phyloP scores from a whole-genome alignment of 1,140 invertebrate genomes.

The Meloidogyne hapla region DNA sequence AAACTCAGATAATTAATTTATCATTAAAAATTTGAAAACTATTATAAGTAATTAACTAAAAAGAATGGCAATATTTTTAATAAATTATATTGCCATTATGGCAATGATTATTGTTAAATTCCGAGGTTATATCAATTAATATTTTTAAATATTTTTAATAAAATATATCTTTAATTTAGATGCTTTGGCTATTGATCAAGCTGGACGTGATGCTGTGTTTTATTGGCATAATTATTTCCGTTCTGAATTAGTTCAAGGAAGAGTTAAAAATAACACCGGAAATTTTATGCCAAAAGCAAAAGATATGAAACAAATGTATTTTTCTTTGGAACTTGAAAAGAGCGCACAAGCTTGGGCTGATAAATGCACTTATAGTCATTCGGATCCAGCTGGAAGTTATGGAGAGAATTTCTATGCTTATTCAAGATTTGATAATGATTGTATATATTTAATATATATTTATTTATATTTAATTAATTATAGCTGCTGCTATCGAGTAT shows the following conservation, averaged over 20 bases:
- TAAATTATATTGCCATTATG: not conserved
- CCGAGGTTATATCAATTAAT: not conserved
- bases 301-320: not conserved
- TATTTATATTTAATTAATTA: not conserved
- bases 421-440: not conserved
- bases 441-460: not conserved
- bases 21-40: not conserved
- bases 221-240: conserved; percentile 9
- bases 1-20: not conserved
- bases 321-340: not conserved
- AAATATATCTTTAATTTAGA: not conserved
- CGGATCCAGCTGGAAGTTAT: not conserved
- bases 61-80: not conserved
- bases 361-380: conserved; percentile 7
- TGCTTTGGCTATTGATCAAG: not conserved
- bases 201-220: not conserved
- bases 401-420: not conserved
- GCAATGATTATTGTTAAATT: not conserved
- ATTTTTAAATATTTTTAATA: not conserved
- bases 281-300: not conserved
- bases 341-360: conserved; percentile 4
- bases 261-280: conserved; percentile 6
- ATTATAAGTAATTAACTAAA: not conserved
- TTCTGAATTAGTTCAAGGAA: not conserved
- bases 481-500: conserved; percentile 7